These are phyloP conservation scores for Pyrocoelia pectoralis DNA, from an alignment of 2,888 invertebrate species.

Conservation along the genomic window DNA sequence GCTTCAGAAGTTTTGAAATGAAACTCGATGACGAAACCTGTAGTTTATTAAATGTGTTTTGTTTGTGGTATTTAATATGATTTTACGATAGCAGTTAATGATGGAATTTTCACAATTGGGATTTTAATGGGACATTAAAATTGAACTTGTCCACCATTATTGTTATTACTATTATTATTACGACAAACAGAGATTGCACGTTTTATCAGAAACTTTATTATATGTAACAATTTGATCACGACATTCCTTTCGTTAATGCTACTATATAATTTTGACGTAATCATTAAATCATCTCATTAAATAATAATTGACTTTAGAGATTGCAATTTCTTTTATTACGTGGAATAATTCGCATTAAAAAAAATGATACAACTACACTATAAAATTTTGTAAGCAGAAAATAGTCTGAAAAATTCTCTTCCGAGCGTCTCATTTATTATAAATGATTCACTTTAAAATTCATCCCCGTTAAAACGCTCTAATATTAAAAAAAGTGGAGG, in stretches of 20 bases:
- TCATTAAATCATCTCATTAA: constrained; percentile 9
- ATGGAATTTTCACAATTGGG: neutral
- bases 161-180: neutral
- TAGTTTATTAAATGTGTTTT: constrained; percentile 30
- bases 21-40: constrained; percentile 29
- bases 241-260: constrained; percentile 2
- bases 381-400: constrained; percentile 13
- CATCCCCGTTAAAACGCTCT: constrained; percentile 49
- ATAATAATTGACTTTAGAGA: constrained; percentile 9
- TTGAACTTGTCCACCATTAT: neutral
- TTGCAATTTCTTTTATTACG: neutral
- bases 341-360: neutral
- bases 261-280: neutral
- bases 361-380: neutral
- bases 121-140: neutral
- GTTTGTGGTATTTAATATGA: constrained; percentile 7
- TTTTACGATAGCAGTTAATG: neutral
- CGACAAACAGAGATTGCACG: constrained; percentile 16
- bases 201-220: constrained; percentile 4
- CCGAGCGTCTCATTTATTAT: constrained; percentile 45
- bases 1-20: constrained; percentile 32
- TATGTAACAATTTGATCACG: constrained; percentile 11
- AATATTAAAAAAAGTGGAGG: constrained; percentile 45
- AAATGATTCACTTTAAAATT: constrained; percentile 47
- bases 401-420: constrained; percentile 45